phyloP scores from a whole-genome alignment of 2,888 invertebrate species.

The Spatulosminthurus flaviceps region DNA sequence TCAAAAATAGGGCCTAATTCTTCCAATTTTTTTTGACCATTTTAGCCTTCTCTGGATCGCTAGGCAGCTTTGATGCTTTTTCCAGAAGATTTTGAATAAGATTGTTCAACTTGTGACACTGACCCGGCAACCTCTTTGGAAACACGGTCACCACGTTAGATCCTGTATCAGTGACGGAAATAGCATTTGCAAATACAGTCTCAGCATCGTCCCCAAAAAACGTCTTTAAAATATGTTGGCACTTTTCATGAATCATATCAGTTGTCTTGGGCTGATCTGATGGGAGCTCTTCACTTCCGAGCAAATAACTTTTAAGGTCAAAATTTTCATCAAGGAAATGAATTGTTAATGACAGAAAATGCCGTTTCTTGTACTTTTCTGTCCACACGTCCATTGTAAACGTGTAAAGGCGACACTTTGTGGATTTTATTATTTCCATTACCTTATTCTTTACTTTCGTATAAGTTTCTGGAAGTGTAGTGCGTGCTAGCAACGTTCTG shows the following conservation, averaged over 20 bases:
- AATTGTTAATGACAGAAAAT: conserved; percentile 24
- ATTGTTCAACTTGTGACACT: conserved; percentile 28
- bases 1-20: background rate
- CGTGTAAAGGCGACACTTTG: background rate
- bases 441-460: background rate
- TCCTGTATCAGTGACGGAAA: conserved; percentile 2
- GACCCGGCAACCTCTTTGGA: conserved; percentile 4
- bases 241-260: background rate
- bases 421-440: background rate
- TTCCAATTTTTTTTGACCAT: background rate
- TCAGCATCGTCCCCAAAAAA: background rate
- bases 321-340: conserved; percentile 5
- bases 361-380: conserved; percentile 10
- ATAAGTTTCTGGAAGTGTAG: background rate
- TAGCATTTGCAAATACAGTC: background rate
- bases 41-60: background rate
- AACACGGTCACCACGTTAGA: conserved; percentile 2
- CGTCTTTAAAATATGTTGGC: background rate
- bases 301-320: conserved; percentile 13
- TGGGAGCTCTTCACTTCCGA: conserved; percentile 9
- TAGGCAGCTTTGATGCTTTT: background rate
- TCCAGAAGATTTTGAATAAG: background rate
- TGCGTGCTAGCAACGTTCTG: background rate
- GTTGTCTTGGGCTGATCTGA: background rate
- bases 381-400: conserved; percentile 28